Evolutionary conservation across 2,113 vertebrate species (phyloP), one percentile per base, ranked within the genome.

Genomic region (Heterotilapia buettikoferi): DNA sequence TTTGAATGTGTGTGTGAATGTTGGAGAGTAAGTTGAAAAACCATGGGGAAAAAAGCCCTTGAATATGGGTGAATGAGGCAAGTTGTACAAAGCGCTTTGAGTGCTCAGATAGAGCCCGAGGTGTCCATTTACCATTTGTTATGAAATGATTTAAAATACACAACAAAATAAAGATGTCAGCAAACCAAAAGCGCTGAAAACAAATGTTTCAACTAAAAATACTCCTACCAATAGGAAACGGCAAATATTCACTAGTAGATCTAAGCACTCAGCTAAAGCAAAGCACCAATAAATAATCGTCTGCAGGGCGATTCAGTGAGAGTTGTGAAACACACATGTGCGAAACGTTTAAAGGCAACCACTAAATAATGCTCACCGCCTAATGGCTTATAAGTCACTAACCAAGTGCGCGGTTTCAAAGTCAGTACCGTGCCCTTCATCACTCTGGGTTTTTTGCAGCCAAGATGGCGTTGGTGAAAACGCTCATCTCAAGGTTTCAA

Each of bases 151-250:
- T 71, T 71, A 6, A 71, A 71, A 24, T 21, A 10, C 7, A 43
- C n/a, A 43, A 71, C n/a, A 24, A 68, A 63, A 63, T 63, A 21
- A 40, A 68, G 63, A 40, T 71, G n/a, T 40, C 7, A 43, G n/a
- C 12, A 71, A 71, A 71, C 1, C 36, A 71, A 71, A 71, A 71
- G 7, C 1, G 2, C 36, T 43, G 38, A 43, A 43, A 45, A 26
- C 38, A 73, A 73, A 73, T 45, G 13, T 16, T 73, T 73, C 8
- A 45, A 45, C 66, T 73, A 73, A 45, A 73, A 45, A 73, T 73
- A 73, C 38, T 73, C 21, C 38, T 26, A 24, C 12, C 38, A 24
- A 71, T 71, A 71, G n/a, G 5, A 24, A 43, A 71, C 5, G 5
- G n/a, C 7, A 71, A 71, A 9, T 14, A 24, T 12, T 71, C 38